A percentile compares a stretch with the other conserved stretches of the same genome.
Conservation (phyloP, 2,797 vertebrate genomes). For the Podarcis siculus region DNA sequence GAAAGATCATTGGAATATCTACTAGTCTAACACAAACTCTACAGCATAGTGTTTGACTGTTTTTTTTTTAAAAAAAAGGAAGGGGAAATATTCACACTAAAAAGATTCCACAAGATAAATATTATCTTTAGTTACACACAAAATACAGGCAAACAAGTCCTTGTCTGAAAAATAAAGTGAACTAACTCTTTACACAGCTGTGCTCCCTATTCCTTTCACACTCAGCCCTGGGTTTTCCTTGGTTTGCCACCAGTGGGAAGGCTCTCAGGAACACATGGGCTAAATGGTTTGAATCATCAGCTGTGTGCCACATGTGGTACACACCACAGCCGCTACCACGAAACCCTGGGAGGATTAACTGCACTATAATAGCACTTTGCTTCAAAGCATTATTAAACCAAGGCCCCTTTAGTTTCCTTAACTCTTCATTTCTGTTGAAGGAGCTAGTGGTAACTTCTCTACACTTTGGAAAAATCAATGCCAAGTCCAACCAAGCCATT, state of each 20-base stretch:
- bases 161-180: slow-evolving; percentile 48
- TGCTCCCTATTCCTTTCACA: slow-evolving; percentile 21
- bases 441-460: rapidly evolving
- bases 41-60: slow-evolving; percentile 61
- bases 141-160: slow-evolving; percentile 60
- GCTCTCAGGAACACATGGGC: not conserved
- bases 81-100: slow-evolving; percentile 14
- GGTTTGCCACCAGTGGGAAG: not conserved
- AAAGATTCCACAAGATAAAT: slow-evolving; percentile 54
- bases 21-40: slow-evolving; percentile 62
- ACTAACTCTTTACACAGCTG: not conserved
- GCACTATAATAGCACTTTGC: rapidly evolving
- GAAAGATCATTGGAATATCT: slow-evolving; percentile 60
- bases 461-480: not conserved
- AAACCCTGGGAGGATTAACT: not conserved
- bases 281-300: not conserved
- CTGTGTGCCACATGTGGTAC: not conserved
- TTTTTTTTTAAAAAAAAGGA: slow-evolving; percentile 55
- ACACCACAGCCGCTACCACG: rapidly evolving
- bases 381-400: not conserved
- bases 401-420: not conserved
- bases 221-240: slow-evolving; percentile 4
- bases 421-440: not conserved
- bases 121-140: slow-evolving; percentile 64
- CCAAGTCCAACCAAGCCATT: not conserved